Conservation (phyloP, 2,113 vertebrate species). For the Tylochromis polylepis region DNA sequence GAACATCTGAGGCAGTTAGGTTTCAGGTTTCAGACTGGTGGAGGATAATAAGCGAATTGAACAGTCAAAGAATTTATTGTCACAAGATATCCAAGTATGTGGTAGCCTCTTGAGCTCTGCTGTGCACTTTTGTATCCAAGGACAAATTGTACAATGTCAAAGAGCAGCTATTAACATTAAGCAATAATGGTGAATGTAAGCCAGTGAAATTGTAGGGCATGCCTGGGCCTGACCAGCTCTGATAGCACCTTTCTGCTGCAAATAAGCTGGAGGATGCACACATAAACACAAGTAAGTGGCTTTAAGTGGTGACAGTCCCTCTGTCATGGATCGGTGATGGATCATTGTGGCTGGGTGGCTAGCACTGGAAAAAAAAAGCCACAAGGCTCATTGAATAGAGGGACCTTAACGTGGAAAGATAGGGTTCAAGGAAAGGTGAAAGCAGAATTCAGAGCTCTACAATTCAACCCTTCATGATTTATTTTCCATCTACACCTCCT, state of each 20-base stretch:
- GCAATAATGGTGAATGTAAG: constrained; percentile 22
- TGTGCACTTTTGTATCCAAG: background rate
- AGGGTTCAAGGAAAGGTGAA: constrained; percentile 54
- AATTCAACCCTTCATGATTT: background rate
- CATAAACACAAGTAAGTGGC: constrained; percentile 1
- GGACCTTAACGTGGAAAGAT: constrained; percentile 14
- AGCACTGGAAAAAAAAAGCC: constrained; percentile 1
- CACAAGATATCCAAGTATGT: background rate
- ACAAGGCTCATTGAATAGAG: constrained; percentile 27
- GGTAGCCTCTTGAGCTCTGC: background rate
- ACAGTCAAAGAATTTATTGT: background rate
- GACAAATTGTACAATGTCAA: background rate
- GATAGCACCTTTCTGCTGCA: constrained; percentile 2
- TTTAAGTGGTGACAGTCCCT: constrained; percentile 36
- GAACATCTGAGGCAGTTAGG: background rate
- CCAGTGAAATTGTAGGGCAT: constrained; percentile 21
- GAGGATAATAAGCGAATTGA: background rate
- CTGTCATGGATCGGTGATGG: constrained; percentile 43
- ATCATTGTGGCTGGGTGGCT: constrained; percentile 38
- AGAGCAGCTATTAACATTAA: background rate
- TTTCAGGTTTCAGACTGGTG: background rate
- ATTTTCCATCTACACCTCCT: background rate
- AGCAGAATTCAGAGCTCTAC: background rate
- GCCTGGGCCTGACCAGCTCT: constrained; percentile 7
- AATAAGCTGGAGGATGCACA: background rate